Base-by-base conservation (phyloP, 1,140 invertebrate species). In the Lycorma delicatula region DNA sequence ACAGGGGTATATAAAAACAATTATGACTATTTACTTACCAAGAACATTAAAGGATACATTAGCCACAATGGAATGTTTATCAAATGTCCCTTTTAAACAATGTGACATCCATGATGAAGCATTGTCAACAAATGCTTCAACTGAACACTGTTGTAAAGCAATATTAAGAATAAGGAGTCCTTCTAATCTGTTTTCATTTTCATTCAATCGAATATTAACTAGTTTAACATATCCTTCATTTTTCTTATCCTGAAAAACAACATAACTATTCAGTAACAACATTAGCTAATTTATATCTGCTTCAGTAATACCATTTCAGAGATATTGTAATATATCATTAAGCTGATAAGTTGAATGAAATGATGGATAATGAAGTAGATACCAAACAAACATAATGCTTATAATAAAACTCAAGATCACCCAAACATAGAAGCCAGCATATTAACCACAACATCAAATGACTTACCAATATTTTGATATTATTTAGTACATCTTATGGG, bases 31-130 rank as follows among this genome's bases (percentile, higher is more conserved):
- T 1, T 11, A 44, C 41, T 44, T 44, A 44, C 41, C 41, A 11
- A 44, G 41, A 5, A 44, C 41, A 44, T 44, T 44, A 22, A 44
- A 44, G 23, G 41, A 44, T 20, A 44, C 23, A 44, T 44, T 44
- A 7, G 23, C 41, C 11, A 44, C 23, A 18, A 20, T 44, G 1
- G 6, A 9, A 6, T 44, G 16, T 22, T 44, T 44, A 44, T 44
- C 41, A 18, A 20, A 20, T 20, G 41, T 11, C 16, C 16, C 41
- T 18, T 44, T 44, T 7, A 44, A 16, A 16, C 41, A 44, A 44
- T 44, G 18, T 13, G 13, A 2, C 23, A 44, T 16, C 41, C 41
- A 44, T 7, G 41, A 44, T 20, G 16, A 44, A 9, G 41, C 41
- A 44, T 44, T 44, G 6, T 18, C 7, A 5, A 22, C 23, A 22